Evolutionary conservation across 2,113 vertebrate species (phyloP), one percentile per base, ranked within the genome.

Genomic region (Cephalopholis sonnerati): DNA sequence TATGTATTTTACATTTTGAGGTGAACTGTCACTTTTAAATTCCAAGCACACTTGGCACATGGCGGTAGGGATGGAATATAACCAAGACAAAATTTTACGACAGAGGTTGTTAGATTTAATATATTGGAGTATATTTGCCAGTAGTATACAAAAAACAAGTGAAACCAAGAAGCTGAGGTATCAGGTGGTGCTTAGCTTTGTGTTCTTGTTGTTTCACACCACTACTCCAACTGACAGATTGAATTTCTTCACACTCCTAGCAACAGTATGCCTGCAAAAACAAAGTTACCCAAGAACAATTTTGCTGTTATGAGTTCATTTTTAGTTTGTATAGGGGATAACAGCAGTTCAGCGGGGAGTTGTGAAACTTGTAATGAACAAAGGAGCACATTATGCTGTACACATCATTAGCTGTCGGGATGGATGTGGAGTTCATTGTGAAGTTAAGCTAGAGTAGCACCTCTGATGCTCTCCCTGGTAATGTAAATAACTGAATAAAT

Each of bases 211-310:
- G 72, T 89, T 85, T 89, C 74, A 67, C 72, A 65, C 65, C 29
- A 27, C 54, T 22, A 0, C 73, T 50, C 67, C 41, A 64, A 76
- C 53, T 75, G 84, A 74, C 80, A 74, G 79, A 82, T 81, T 9
- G 36, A 85, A 85, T 93, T 87, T 74, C 81, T 85, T 77, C 51
- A 63, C 84, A 61, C 83, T 73, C 78, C 72, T 74, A 75, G 71
- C 27, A 76, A 80, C 86, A 41, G 44, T 44, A 41, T 70, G 85
- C 70, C 57, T 83, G 61, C 62, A 58, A 77, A 83, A 90, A 80
- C 81, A 83, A 78, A 58, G 81, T 83, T 79, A 27, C 69, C 62
- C 20, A 68, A 85, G 71, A 87, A 77, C 77, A 68, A 7, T 85
- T 88, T 87, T 57, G 44, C 74, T 82, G 70, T 79, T 83, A 50